These are phyloP conservation scores for Cerastoderma edule DNA, from an alignment of 2,888 invertebrate species.

Conservation along the genomic window DNA sequence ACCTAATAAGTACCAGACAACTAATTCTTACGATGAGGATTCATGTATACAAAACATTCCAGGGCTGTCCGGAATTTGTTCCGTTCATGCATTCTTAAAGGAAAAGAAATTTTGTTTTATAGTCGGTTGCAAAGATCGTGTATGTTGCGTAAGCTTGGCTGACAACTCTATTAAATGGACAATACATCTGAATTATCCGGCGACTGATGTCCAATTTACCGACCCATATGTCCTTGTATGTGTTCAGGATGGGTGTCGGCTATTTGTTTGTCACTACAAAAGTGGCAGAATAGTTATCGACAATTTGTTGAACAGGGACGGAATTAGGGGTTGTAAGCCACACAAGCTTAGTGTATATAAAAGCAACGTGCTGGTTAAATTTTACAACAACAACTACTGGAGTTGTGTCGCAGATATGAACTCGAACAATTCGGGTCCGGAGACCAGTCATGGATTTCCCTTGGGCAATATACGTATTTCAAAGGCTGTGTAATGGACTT, in stretches of 20 bases:
- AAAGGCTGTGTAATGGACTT: too few species aligned
- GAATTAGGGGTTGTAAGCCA: neutral
- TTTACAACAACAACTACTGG: neutral
- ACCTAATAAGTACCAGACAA: neutral
- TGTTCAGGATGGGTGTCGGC: neutral
- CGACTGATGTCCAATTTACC: neutral
- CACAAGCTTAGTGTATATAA: neutral
- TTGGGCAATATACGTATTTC: too few species aligned
- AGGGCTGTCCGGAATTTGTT: neutral
- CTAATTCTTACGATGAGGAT: neutral
- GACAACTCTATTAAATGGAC: neutral
- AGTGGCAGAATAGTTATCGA: neutral
- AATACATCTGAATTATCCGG: neutral
- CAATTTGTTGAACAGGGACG: neutral
- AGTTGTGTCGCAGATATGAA: too few species aligned
- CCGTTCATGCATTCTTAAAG: neutral
- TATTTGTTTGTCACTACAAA: neutral
- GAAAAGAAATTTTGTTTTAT: neutral
- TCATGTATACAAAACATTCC: neutral
- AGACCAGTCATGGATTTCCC: too few species aligned
- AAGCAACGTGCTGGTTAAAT: neutral
- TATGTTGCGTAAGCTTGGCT: neutral
- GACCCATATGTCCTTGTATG: neutral
- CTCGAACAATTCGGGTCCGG: too few species aligned
- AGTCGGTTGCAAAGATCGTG: neutral